These are phyloP conservation scores for Paradoxurus hermaphroditus DNA, from an alignment of 2,113 vertebrate genomes.

Conservation along the genomic window DNA sequence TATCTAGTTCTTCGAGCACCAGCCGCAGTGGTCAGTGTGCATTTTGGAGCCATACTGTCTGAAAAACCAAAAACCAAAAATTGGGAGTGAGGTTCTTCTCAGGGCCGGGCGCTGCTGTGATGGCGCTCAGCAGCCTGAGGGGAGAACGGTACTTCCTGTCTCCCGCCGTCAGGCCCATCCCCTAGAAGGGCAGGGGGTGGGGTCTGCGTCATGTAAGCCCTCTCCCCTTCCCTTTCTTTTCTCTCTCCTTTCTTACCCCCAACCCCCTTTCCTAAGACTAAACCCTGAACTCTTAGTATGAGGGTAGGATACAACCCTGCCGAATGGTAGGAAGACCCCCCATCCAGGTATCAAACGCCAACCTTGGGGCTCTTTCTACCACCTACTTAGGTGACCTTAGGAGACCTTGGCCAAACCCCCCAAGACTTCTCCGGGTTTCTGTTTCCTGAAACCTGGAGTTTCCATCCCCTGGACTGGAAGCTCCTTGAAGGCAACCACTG, in stretches of 20 bases:
- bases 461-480: neutral
- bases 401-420: neutral
- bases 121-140: rapidly evolving
- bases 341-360: neutral
- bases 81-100: neutral
- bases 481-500: too few relatives aligned
- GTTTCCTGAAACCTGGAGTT: neutral
- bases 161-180: neutral
- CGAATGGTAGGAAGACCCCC: neutral
- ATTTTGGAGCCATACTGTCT: neutral
- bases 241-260: too few relatives aligned
- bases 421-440: neutral
- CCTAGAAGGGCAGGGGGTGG: rapidly evolving
- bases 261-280: too few relatives aligned
- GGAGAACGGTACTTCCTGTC: neutral
- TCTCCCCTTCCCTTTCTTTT: neutral
- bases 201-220: rapidly evolving
- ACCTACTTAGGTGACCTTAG: neutral
- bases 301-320: neutral
- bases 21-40: rapidly evolving
- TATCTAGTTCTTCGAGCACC: neutral
- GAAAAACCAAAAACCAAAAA: neutral
- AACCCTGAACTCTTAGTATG: neutral
- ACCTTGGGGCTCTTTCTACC: neutral
- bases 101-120: too few relatives aligned